A percentile compares a stretch with the other conserved stretches of the same genome.
Evolutionary conservation across 2,113 vertebrate genomes (phyloP).

Genomic region (Tupaia tana): DNA sequence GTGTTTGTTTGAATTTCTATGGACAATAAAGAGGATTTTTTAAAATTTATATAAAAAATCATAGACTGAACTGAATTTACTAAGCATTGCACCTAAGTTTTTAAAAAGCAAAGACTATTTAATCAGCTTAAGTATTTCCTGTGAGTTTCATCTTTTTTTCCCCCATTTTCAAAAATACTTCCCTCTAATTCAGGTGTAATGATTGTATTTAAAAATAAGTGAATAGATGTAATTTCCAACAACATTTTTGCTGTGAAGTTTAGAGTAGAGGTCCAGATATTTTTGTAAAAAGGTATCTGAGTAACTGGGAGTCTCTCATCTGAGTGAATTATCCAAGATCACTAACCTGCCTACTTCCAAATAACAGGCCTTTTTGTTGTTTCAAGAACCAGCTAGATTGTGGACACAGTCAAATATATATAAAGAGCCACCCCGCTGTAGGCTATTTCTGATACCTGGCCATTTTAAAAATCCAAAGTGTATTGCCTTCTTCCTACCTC

Average conservation of each 20-base stretch:
- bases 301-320: not conserved
- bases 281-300: not conserved
- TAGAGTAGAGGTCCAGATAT: not conserved
- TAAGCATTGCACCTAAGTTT: constrained; percentile 22
- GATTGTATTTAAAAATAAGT: constrained; percentile 18
- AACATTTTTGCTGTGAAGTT: constrained; percentile 36
- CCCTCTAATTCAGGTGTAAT: not conserved
- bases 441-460: not conserved
- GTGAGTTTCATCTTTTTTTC: constrained; percentile 25
- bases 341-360: not conserved
- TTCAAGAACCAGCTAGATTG: not conserved
- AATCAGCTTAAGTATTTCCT: constrained; percentile 44
- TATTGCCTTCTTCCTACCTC: not conserved
- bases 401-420: constrained; percentile 43
- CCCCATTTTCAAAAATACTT: constrained; percentile 50
- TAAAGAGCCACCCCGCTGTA: not conserved
- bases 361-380: not conserved
- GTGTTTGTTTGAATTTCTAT: constrained; percentile 63
- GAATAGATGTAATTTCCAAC: constrained; percentile 27
- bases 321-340: constrained; percentile 48
- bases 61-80: constrained; percentile 40
- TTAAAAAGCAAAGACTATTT: not conserved
- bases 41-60: constrained; percentile 56
- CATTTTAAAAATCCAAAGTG: constrained; percentile 47
- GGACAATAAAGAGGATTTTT: constrained; percentile 44